phyloP scores from a whole-genome alignment of 1,140 invertebrate genomes.

The Odontomachus brunneus region DNA sequence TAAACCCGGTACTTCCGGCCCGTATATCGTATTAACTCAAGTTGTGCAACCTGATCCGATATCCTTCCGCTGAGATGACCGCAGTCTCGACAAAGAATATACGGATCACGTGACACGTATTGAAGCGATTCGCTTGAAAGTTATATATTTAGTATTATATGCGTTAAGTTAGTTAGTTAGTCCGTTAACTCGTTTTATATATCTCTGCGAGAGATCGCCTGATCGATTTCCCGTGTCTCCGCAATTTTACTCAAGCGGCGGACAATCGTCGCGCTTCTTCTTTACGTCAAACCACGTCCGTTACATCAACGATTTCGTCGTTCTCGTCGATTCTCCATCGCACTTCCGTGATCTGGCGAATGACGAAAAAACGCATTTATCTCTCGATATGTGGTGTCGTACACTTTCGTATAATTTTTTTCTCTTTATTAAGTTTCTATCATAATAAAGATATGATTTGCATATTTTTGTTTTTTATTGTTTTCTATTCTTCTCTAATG shows the following conservation, averaged over 20 bases:
- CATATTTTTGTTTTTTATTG: constrained; percentile 28
- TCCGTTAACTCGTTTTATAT: constrained; percentile 29
- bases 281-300: not conserved
- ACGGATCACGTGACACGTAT: constrained; percentile 68
- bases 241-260: constrained; percentile 8
- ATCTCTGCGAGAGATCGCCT: not conserved
- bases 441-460: constrained; percentile 63
- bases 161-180: constrained; percentile 15
- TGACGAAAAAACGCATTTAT: not conserved
- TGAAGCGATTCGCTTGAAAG: constrained; percentile 21
- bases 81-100: constrained; percentile 65
- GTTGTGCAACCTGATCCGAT: constrained; percentile 73
- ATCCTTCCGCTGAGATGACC: constrained; percentile 56
- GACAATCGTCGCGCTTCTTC: not conserved
- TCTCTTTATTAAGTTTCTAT: constrained; percentile 46
- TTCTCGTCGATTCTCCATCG: not conserved
- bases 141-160: constrained; percentile 32
- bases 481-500: constrained; percentile 20
- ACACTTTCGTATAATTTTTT: constrained; percentile 1
- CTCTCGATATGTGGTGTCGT: not conserved
- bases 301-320: not conserved
- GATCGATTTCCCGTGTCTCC: not conserved
- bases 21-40: constrained; percentile 60
- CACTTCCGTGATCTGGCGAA: constrained; percentile 27
- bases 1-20: constrained; percentile 43